These are phyloP conservation scores for Stegastes partitus DNA, from an alignment of 2,113 vertebrate species.

Conservation along the genomic window DNA sequence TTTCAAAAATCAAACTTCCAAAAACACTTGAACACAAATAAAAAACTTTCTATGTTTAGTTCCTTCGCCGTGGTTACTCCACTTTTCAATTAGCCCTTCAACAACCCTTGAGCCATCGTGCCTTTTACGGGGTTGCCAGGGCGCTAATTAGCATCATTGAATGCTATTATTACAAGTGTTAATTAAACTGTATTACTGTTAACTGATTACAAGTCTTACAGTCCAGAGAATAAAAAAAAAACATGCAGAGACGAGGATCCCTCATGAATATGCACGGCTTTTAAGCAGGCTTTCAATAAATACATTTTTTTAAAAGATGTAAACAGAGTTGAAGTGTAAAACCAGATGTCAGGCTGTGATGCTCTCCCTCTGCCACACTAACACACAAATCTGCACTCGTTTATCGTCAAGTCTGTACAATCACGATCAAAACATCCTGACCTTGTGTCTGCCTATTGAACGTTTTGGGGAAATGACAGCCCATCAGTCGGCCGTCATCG, in stretches of 20 bases:
- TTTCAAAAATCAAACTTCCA: not conserved
- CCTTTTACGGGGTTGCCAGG: not conserved
- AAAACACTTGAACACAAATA: not conserved
- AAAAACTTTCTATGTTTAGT: not conserved
- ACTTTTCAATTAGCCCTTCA: not conserved
- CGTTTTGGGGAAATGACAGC: slow-evolving; percentile 52
- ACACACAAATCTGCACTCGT: not conserved
- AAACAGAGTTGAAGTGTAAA: no score
- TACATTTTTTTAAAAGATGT: no score
- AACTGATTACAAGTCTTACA: slow-evolving; percentile 10
- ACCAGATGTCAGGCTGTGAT: no score
- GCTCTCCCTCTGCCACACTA: no score
- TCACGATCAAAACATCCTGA: slow-evolving; percentile 32
- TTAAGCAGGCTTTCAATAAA: no score
- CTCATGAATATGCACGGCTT: no score
- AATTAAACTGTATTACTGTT: slow-evolving; percentile 1
- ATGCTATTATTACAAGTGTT: not conserved
- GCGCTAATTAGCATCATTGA: not conserved
- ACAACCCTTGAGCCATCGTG: not conserved
- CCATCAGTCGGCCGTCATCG: slow-evolving; percentile 51
- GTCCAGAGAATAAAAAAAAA: not conserved
- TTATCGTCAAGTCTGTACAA: not conserved
- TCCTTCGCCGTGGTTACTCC: slow-evolving; percentile 9
- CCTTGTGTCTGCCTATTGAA: slow-evolving; percentile 54
- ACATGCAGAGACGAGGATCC: not conserved